These are phyloP conservation scores for Theristicus caerulescens DNA, from an alignment of 2,113 vertebrate species.

Conservation along the genomic window DNA sequence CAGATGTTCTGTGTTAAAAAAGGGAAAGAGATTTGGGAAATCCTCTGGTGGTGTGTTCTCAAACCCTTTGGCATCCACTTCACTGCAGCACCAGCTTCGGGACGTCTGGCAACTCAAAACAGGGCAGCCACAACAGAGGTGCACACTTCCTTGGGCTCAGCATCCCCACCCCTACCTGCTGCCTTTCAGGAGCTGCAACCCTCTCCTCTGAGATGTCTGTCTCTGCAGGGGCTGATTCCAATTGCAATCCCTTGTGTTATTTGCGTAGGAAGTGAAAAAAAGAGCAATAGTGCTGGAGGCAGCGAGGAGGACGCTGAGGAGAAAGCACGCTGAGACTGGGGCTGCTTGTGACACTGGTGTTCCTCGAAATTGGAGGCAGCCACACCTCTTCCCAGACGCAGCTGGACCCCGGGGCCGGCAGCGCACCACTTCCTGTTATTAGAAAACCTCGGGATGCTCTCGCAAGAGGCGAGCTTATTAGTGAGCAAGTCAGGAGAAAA, in stretches of 20 bases:
- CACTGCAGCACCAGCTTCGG: not conserved
- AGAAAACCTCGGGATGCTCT: conserved; percentile 29
- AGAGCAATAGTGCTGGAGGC: not conserved
- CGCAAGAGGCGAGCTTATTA: not conserved
- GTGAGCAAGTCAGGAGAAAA: not conserved
- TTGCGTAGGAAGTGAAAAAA: not conserved
- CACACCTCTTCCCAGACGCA: not conserved
- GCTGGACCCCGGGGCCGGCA: not conserved
- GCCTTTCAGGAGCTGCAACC: not conserved
- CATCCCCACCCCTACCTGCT: not conserved
- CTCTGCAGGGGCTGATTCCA: not conserved
- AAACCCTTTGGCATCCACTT: not conserved
- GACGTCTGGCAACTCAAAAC: not conserved
- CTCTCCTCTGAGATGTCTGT: accelerated
- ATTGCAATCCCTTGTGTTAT: not conserved
- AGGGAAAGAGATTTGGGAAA: not conserved
- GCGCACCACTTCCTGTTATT: not conserved
- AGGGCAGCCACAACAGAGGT: not conserved
- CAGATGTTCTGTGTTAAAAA: not conserved
- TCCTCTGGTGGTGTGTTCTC: not conserved
- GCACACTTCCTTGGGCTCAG: not conserved
- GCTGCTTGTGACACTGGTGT: not conserved
- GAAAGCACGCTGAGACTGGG: accelerated
- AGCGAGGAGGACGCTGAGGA: accelerated
- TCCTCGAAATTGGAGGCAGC: conserved; percentile 30